Base-by-base conservation (phyloP, 2,888 invertebrate genomes). In the Sthenelais limicola region DNA sequence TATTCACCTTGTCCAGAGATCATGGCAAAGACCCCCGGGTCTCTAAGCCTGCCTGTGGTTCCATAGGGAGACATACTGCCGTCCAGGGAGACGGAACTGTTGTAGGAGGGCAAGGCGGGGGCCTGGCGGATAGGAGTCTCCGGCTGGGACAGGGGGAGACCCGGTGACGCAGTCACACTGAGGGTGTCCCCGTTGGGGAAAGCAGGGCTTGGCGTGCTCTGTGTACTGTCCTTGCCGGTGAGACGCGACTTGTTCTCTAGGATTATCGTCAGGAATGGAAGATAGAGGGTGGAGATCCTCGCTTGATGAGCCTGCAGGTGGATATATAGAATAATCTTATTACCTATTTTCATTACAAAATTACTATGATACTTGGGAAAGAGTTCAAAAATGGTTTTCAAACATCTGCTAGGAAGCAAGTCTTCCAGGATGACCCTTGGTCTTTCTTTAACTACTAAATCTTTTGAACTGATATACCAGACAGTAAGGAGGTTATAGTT, bases 241-340 rank as follows among this genome's bases (percentile, higher is more conserved):
- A 95, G 90, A 47, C 96, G 91, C 83, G 93, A 92, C 71, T 95
- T 90, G 89, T 95, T 95, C 80, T 97, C 97, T 85, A 95, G 89
- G 0, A 96, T 93, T 71, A 97, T 92, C 3, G 93, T 92, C 76
- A 98, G 90, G 92, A 97, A 94, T 0, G 98, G 98, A 71, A 96
- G 92, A 87, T 98, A 98, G 33, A 98, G 90, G 51, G 94, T 91
- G 0, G 96, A 94, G 69, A 98, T 94, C 67, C 97, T 90, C 5
- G 93, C 92, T 83, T 94, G 90, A 84, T 83, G 94, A 4, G 93
- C 92, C 90, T 91, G 79, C 7, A 48, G 71, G 62, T 26, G 43
- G 43, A n/a, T n/a, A n/a, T n/a, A n/a, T n/a, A n/a, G n/a, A n/a
- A n/a, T n/a, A n/a, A n/a, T n/a, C n/a, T n/a, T n/a, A n/a, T n/a